Percentiles rank a stretch among this genome's conserved stretches.
Conservation (phyloP, 2,113 vertebrate genomes). For the Eudyptes chrysolophus region DNA sequence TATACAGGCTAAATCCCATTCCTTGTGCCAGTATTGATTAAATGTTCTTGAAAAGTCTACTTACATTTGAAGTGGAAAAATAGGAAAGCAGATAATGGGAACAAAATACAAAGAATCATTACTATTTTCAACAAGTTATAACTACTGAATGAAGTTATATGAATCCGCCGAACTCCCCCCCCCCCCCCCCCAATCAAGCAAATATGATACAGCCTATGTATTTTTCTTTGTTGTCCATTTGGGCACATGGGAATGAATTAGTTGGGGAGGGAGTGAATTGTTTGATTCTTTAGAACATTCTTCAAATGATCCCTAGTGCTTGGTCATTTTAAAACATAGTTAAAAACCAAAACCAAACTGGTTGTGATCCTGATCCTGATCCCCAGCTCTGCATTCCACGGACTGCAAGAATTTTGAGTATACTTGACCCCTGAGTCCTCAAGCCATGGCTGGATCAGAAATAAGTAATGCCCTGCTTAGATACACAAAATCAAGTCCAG, state of each 20-base stretch:
- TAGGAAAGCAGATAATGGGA: not conserved
- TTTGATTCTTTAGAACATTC: not conserved
- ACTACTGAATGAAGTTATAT: not conserved
- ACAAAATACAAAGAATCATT: not conserved
- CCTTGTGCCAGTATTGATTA: not conserved
- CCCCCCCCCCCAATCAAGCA: not conserved
- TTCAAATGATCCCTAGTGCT: not conserved
- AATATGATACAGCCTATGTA: rapidly evolving
- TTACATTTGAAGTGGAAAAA: not conserved
- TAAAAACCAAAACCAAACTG: not conserved
- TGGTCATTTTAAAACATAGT: not conserved
- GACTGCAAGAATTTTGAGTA: not conserved
- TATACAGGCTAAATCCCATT: not conserved
- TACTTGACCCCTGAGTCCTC: not conserved
- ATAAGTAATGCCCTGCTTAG: not conserved
- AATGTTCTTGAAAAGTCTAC: not conserved
- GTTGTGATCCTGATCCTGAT: not conserved
- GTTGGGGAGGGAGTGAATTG: not conserved
- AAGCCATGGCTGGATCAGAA: not conserved
- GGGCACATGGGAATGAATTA: not conserved
- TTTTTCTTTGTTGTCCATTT: not conserved
- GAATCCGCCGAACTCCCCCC: too few species aligned
- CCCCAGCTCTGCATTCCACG: not conserved
- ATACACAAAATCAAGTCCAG: not conserved
- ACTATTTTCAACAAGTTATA: not conserved